phyloP scores from a whole-genome alignment of 2,113 vertebrate species.

The Xiphophorus maculatus region DNA sequence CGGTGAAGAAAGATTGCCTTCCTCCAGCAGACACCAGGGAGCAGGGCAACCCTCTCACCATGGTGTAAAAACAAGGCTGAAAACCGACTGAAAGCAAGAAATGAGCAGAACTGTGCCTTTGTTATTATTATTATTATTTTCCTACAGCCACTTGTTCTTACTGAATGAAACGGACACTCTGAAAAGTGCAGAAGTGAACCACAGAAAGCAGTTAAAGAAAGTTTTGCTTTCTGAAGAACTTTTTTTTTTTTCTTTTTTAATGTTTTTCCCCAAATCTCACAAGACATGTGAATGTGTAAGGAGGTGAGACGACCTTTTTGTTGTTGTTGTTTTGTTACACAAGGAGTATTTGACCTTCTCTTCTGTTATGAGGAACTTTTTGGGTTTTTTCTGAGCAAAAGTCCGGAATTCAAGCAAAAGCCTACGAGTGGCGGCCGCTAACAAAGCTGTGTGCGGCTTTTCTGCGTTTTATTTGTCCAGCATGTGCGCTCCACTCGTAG shows the following conservation, averaged over 20 bases:
- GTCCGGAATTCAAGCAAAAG: slow-evolving; percentile 21
- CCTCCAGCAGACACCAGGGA: slow-evolving; percentile 70
- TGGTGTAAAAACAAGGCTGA: slow-evolving; percentile 57
- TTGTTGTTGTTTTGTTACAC: not conserved
- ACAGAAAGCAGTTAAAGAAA: slow-evolving; percentile 25
- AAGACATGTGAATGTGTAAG: slow-evolving; percentile 48
- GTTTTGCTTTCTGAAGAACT: slow-evolving; percentile 36
- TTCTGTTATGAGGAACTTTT: slow-evolving; percentile 23
- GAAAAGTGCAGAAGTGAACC: slow-evolving; percentile 38
- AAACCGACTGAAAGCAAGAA: slow-evolving; percentile 21
- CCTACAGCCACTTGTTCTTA: slow-evolving; percentile 31
- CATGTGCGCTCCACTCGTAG: not conserved
- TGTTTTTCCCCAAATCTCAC: slow-evolving; percentile 18
- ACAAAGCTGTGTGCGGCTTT: slow-evolving; percentile 29
- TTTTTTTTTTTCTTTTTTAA: not conserved
- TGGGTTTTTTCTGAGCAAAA: slow-evolving; percentile 7
- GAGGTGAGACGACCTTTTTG: slow-evolving; percentile 17
- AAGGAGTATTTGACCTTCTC: slow-evolving; percentile 18
- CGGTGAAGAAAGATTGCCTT: slow-evolving; percentile 73
- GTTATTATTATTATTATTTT: too few species aligned
- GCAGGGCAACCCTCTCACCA: slow-evolving; percentile 73
- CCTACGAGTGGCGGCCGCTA: slow-evolving; percentile 37
- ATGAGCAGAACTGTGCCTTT: slow-evolving; percentile 34
- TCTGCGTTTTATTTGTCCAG: slow-evolving; percentile 4
- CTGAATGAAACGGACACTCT: slow-evolving; percentile 29